Evolutionary conservation across 2,113 vertebrate species (phyloP), one percentile per base, ranked within the genome.

Genomic region (Lucifuga dentata): DNA sequence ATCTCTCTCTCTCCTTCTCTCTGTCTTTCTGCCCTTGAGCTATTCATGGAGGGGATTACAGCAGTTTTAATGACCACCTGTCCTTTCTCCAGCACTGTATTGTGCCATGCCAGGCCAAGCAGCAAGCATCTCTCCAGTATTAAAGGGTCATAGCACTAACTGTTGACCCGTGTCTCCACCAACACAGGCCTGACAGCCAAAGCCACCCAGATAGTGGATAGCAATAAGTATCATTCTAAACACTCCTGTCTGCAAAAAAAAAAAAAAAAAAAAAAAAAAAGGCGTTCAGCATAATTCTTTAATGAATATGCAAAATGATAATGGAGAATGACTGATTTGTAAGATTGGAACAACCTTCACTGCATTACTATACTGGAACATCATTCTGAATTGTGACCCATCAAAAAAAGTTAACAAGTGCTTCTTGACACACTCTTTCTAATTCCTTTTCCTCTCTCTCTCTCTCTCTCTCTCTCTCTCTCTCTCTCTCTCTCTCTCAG

Each of bases 61-160:
- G 80, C 85, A 75, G 56, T 87, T 88, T 93, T 88, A 91, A 93
- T 87, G 81, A 88, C 94, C 93, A 92, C 93, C 93, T 93, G 93
- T 94, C 82, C 74, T 91, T 83, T 78, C 75, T 61, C 33, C 75
- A 57, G 63, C 70, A 80, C 83, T 82, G 62, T 81, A 84, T 81
- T 85, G 83, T 84, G 78, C 74, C 66, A 73, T 63, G 71, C 74
- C 74, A 80, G 73, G 81, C 82, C 79, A 77, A 86, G 81, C 85
- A 83, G 76, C 76, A 86, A 84, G 59, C 71, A 68, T 49, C 62
- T 68, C 41, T 35, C n/a, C 40, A 17, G 74, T 77, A 74, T 88
- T 88, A 83, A 51, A 55, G 65, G 79, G 83, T 85, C 85, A 81
- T 10, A 8, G 61, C 53, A 21, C 68, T 76, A 75, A 88, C 73